Conservation (phyloP, 2,113 vertebrate species). For the Amphilophus citrinellus region DNA sequence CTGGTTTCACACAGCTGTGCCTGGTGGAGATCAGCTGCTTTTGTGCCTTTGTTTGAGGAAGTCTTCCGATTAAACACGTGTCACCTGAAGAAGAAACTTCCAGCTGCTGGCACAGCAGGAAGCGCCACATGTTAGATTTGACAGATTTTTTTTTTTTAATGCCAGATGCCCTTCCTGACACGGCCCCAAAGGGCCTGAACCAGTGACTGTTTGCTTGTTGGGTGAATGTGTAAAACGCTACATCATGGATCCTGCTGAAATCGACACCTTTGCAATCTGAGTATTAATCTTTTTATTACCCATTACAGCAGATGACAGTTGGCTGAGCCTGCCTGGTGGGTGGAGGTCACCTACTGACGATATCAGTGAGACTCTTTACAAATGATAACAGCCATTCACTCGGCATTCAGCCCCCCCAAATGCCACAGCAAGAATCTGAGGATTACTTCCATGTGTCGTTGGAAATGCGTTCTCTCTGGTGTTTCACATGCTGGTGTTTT, state of each 20-base stretch:
- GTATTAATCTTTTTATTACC: not conserved
- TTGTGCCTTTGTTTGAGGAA: not conserved
- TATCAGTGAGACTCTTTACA: not conserved
- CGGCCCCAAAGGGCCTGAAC: not conserved
- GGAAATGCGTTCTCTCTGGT: not conserved
- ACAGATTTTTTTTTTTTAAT: not conserved
- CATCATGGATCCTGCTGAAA: not conserved
- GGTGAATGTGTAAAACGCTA: not conserved
- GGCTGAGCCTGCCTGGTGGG: not conserved
- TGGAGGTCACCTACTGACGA: not conserved
- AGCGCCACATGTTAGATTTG: no score
- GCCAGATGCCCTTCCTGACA: rapidly evolving
- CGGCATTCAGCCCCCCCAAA: not conserved
- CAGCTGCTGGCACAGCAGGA: not conserved
- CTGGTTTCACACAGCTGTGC: not conserved
- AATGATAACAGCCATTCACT: not conserved
- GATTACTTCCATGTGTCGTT: not conserved
- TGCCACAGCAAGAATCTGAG: not conserved
- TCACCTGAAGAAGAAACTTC: not conserved
- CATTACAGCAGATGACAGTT: not conserved
- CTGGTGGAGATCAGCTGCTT: not conserved
- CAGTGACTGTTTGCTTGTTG: rapidly evolving
- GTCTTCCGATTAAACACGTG: not conserved
- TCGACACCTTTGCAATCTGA: not conserved
- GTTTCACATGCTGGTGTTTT: not conserved